phyloP scores from a whole-genome alignment of 2,888 invertebrate species.

The Dorcus parallelipipedus region DNA sequence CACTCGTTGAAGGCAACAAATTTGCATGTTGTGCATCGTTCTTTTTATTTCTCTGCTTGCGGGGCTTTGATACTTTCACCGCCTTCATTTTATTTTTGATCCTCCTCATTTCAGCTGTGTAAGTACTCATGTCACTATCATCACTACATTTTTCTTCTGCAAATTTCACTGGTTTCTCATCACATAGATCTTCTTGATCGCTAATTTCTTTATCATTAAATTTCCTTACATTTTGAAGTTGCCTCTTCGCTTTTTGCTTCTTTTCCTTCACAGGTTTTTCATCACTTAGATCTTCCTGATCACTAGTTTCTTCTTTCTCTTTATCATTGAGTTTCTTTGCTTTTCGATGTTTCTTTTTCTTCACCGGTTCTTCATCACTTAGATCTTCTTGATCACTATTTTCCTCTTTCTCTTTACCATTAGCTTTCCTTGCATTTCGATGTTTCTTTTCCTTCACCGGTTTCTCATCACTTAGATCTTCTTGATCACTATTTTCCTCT shows the following conservation, averaged over 20 bases:
- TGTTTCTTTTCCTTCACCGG: background rate
- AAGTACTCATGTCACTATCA: constrained; percentile 8
- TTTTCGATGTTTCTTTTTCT: background rate
- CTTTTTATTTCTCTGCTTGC: constrained; percentile 4
- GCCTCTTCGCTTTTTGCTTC: background rate
- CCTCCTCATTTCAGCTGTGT: constrained; percentile 24
- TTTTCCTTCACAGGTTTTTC: background rate
- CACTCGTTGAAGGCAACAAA: constrained; percentile 2
- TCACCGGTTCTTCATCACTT: background rate
- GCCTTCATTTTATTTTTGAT: constrained; percentile 20
- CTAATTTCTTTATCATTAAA: background rate
- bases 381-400: background rate
- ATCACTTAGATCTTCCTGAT: background rate
- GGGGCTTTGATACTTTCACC: constrained; percentile 7
- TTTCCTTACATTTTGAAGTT: background rate
- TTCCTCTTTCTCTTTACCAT: background rate
- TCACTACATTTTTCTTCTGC: background rate
- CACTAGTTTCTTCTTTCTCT: background rate
- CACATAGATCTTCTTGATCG: background rate
- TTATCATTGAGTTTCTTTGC: background rate
- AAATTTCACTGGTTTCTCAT: background rate
- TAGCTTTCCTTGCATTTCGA: background rate
- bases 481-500: background rate
- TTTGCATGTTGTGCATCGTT: background rate
- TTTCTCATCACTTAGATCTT: background rate